Evolutionary conservation across 2,797 vertebrate genomes (phyloP), one percentile per base, ranked within the genome.

Genomic region (Onychomys leucogaster): DNA sequence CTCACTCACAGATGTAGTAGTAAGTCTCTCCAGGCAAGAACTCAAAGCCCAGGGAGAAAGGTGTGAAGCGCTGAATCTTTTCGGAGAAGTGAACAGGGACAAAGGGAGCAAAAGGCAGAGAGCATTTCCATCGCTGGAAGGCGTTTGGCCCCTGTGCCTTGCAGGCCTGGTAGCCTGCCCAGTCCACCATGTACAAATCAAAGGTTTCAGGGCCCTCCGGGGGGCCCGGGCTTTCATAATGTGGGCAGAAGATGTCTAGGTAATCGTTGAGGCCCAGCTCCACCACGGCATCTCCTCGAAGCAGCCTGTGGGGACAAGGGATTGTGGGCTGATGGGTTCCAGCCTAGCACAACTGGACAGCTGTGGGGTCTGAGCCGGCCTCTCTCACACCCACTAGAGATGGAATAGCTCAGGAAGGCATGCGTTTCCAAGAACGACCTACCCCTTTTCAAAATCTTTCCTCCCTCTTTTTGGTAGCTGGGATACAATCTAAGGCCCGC

Each of bases 31-130:
- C 99, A 0, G 99, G 99, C 90, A 99, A 97, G 96, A 99, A 99
- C 98, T 99, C 99, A 3, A 99, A 99, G 86, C 99, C 99, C 55
- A 99, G 98, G 0, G 99, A 99, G 98, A 99, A 99, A 4, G 99
- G 99, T 0, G 99, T 99, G 98, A 99, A 99, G 65, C 99, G 99
- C 93, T 99, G 99, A 97, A 99, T 99, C 98, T 99, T 99, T 98
- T 99, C 99, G 0, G 99, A 99, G 99, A 99, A 99, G 23, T 99
- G 99, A 59, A 99, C 98, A 0, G 99, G 99, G 43, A 99, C 99
- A 0, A 98, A 99, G 9, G 99, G 99, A 0, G 99, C 99, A 0
- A 97, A 98, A 2, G 99, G 99, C 10, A 97, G 97, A 97, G 99
- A 99, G 92, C 99, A 99, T 95, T 99, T 99, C 99, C 99, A 99